phyloP scores from a whole-genome alignment of 1,140 invertebrate genomes.

The Eupeodes corollae region DNA sequence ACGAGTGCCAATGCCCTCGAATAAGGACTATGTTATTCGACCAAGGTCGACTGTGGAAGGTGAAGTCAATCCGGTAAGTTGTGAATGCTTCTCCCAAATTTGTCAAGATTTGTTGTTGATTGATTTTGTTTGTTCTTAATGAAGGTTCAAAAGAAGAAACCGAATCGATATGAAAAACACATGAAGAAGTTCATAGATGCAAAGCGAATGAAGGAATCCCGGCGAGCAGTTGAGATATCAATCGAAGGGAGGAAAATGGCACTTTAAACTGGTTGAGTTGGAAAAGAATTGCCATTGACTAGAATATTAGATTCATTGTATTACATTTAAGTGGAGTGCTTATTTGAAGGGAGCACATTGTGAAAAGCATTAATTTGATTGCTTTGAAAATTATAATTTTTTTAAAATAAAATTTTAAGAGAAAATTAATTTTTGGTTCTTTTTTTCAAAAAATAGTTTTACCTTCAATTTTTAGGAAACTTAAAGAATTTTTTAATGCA shows the following conservation, averaged over 20 bases:
- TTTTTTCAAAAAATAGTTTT: too few relatives aligned
- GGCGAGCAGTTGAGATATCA: constrained; percentile 81
- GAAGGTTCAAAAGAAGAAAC: constrained; percentile 68
- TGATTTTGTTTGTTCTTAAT: constrained; percentile 21
- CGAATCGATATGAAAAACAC: constrained; percentile 81
- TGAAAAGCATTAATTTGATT: too few relatives aligned
- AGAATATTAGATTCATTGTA: too few relatives aligned
- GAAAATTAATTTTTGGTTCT: too few relatives aligned
- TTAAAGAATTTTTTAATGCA: too few relatives aligned
- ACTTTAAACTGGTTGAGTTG: constrained; percentile 43
- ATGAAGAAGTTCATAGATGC: constrained; percentile 79
- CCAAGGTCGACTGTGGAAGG: constrained; percentile 84
- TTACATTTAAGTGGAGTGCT: too few relatives aligned
- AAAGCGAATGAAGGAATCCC: constrained; percentile 64
- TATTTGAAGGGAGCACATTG: too few relatives aligned
- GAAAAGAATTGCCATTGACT: too few relatives aligned
- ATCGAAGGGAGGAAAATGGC: constrained; percentile 94
- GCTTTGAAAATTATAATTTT: too few relatives aligned
- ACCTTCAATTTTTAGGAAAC: too few relatives aligned
- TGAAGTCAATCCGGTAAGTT: constrained; percentile 65
- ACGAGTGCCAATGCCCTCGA: constrained; percentile 87
- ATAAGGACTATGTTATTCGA: constrained; percentile 91
- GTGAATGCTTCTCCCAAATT: constrained; percentile 1
- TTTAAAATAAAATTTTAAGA: too few relatives aligned
- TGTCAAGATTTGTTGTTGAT: constrained; percentile 8